Percentiles rank a stretch among this genome's conserved stretches.
Conservation (phyloP, 2,113 vertebrate species). For the Zonotrichia leucophrys region DNA sequence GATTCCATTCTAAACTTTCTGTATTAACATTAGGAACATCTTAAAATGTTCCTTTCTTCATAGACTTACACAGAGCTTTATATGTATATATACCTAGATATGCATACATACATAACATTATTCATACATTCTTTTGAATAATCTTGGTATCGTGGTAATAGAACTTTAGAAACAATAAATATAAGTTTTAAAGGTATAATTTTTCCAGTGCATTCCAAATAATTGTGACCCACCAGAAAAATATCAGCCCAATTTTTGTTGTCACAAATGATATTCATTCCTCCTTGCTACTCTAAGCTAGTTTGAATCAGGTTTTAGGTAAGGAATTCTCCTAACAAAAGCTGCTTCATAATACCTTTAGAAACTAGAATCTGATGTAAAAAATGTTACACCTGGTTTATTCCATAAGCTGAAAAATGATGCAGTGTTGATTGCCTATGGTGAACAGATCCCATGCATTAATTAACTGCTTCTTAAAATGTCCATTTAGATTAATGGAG, state of each 20-base stretch:
- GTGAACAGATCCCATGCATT: neutral
- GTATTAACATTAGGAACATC: neutral
- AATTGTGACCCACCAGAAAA: neutral
- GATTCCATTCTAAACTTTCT: neutral
- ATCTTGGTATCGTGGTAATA: neutral
- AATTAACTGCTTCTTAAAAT: conserved; percentile 20
- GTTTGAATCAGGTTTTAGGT: neutral
- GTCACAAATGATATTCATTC: neutral
- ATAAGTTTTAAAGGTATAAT: neutral
- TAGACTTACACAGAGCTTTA: neutral
- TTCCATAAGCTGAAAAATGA: neutral
- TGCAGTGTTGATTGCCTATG: neutral
- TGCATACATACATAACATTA: neutral
- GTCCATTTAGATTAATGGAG: neutral
- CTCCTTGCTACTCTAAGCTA: neutral
- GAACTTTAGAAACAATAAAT: neutral
- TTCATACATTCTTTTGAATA: neutral
- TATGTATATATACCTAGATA: neutral
- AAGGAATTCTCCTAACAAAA: neutral
- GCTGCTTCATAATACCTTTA: neutral
- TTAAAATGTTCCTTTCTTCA: neutral
- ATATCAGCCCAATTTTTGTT: neutral
- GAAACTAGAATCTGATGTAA: neutral
- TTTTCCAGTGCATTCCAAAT: neutral
- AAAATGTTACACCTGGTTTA: neutral